phyloP scores from a whole-genome alignment of 2,888 invertebrate genomes.

The Serripes groenlandicus region DNA sequence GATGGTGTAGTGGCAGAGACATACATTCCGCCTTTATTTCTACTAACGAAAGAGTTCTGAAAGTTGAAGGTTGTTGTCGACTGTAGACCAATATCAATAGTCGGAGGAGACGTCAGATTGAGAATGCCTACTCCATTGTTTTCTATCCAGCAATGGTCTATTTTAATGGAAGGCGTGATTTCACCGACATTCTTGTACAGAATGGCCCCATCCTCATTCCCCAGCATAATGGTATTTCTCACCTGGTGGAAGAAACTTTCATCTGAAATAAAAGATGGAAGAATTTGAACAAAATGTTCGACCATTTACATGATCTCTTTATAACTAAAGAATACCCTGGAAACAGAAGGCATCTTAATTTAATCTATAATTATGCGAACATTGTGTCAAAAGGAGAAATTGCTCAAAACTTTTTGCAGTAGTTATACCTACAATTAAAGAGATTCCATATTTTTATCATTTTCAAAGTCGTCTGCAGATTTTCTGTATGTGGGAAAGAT shows the following conservation, averaged over 20 bases:
- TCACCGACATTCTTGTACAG: slow-evolving; percentile 97
- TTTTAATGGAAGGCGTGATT: slow-evolving; percentile 94
- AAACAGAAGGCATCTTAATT: no score
- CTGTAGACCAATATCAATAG: slow-evolving; percentile 95
- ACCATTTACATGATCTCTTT: no score
- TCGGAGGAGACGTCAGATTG: slow-evolving; percentile 95
- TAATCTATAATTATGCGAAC: no score
- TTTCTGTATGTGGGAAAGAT: no score
- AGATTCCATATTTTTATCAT: no score
- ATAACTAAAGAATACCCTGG: no score
- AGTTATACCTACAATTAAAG: no score
- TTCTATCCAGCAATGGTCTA: slow-evolving; percentile 94
- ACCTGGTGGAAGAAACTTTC: slow-evolving; percentile 90
- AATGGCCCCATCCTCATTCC: slow-evolving; percentile 95
- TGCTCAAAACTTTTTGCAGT: no score
- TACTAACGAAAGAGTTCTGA: slow-evolving; percentile 82
- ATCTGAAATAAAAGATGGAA: slow-evolving; percentile 52
- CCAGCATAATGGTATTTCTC: slow-evolving; percentile 92
- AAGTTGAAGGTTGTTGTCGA: slow-evolving; percentile 92
- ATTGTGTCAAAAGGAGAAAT: no score
- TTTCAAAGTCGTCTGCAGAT: no score
- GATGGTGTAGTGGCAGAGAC: slow-evolving; percentile 79
- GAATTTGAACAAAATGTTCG: no score
- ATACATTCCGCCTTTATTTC: slow-evolving; percentile 82
- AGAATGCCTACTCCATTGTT: slow-evolving; percentile 96